These are phyloP conservation scores for Rana temporaria DNA, from an alignment of 2,113 vertebrate genomes.

Conservation along the genomic window DNA sequence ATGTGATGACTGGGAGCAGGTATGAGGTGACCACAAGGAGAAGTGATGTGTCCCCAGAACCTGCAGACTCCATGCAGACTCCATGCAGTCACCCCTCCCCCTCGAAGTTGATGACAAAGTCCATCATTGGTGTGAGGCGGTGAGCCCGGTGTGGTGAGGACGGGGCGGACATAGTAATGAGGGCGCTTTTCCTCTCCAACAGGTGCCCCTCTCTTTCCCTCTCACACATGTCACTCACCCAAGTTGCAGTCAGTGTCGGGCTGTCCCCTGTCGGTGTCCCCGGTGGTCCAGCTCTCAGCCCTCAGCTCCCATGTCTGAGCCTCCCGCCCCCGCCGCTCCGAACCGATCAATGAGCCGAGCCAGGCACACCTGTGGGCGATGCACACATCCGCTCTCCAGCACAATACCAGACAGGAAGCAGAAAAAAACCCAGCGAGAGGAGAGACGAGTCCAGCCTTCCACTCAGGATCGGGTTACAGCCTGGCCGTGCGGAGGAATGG, in stretches of 20 bases:
- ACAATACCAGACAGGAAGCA: slow-evolving; percentile 71
- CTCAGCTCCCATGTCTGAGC: slow-evolving; percentile 60
- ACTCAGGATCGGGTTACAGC: slow-evolving; percentile 47
- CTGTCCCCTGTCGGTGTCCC: not conserved
- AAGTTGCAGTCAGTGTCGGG: not conserved
- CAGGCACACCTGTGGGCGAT: slow-evolving; percentile 71
- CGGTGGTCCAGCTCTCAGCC: slow-evolving; percentile 57
- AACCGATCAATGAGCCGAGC: slow-evolving; percentile 48
- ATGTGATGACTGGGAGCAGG: not conserved
- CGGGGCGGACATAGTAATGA: too few species aligned
- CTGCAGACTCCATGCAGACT: too few species aligned
- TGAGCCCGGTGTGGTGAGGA: too few species aligned
- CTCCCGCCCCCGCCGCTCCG: slow-evolving; percentile 45
- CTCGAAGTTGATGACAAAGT: slow-evolving; percentile 31
- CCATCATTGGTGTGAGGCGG: not conserved
- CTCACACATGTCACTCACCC: slow-evolving; percentile 41
- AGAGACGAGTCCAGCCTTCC: slow-evolving; percentile 62
- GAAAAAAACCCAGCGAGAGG: slow-evolving; percentile 61
- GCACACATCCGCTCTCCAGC: slow-evolving; percentile 71
- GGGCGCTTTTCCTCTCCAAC: not conserved
- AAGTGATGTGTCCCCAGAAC: not conserved
- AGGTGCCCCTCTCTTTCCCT: slow-evolving; percentile 2
- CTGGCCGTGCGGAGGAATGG: not conserved
- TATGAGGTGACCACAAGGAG: not conserved
- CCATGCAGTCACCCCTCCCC: not conserved